Evolutionary conservation across 2,888 invertebrate genomes (phyloP), one percentile per base, ranked within the genome.

Genomic region (Chloromyia formosa): DNA sequence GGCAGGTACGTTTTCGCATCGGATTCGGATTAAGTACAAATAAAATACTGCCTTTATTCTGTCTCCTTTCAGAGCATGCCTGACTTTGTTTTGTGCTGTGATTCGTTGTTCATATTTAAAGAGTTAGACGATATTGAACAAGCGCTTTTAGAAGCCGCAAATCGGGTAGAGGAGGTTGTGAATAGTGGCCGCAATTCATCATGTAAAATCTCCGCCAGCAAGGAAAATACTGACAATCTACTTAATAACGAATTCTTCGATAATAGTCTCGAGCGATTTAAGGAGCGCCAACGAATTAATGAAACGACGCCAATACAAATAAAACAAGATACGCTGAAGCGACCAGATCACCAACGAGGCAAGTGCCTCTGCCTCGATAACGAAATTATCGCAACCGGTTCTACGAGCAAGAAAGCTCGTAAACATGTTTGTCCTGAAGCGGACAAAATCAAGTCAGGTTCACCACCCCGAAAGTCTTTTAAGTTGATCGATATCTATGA

Each of bases 21-120:
- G 2, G 27, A 35, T 4, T 35, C 27, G 7, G 27, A 35, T 4
- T 35, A 35, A 35, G 27, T 35, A 42, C 16, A 14, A 1, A 27
- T 56, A 16, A 27, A 14, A 23, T n/a, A n/a, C n/a, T n/a, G n/a
- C n/a, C n/a, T n/a, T n/a, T n/a, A 22, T 75, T 75, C n/a, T n/a
- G n/a, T 69, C 74, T 75, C 77, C 75, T 79, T 80, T 16, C 81
- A 84, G 79, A 80, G 81, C 16, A 83, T 93, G 23, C 82, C 87
- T 0, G 83, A 86, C 3, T 87, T 88, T 76, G 79, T 91, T 4
- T 80, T 89, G 64, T 93, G 93, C 83, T 87, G 91, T 0, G 94
- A 94, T 81, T 90, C 93, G 0, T 80, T 92, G 20, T 80, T 82
- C 5, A 89, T 89, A 1, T 92, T 93, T 80, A 82, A 87, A 78